Base-by-base conservation (phyloP, 2,113 vertebrate genomes). In the Acrocephalus kingi region DNA sequence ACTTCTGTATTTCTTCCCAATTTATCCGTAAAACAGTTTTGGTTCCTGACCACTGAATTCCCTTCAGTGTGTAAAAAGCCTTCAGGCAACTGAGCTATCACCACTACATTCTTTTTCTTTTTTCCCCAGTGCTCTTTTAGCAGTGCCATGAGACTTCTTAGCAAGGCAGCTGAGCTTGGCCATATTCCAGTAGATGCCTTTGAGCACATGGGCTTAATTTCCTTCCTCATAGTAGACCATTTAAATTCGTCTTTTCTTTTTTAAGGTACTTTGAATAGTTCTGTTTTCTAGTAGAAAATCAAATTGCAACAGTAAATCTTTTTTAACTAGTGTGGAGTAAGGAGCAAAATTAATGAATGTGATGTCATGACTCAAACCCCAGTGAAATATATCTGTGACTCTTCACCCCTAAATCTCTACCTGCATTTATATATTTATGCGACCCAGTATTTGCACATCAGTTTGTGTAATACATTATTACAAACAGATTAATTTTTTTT, bases 121-220 rank as follows among this genome's bases (percentile, higher is more conserved):
- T 54, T 45, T 2, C 41, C 62, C 72, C 52, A 41, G 2, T 73
- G 69, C n/a, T 37, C 6, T 87, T 92, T 82, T 72, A 89, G 49
- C 45, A 87, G 77, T 64, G 63, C 78, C 63, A 10, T 74, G 75
- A 92, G 84, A 80, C 87, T 83, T 87, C 55, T 93, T 62, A 85
- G 7, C 55, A 62, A 91, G 67, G 51, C 87, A 85, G 71, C 84
- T 88, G 82, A 79, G 27, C 48, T 94, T 96, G 94, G 95, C 82
- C 48, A 4, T 92, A 25, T 86, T 94, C 93, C 94, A 97, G 11
- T 55, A 51, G 51, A 76, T 90, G 92, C 64, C 79, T 94, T 77
- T 74, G 64, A 95, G 85, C 79, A 48, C 85, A 64, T 92, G 87
- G 72, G 21, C 90, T 63, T 88, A 67, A 91, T 95, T 94, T 96